Evolutionary conservation across 1,140 invertebrate genomes (phyloP), one percentile per base, ranked within the genome.

Genomic region (Frieseomelitta varia): DNA sequence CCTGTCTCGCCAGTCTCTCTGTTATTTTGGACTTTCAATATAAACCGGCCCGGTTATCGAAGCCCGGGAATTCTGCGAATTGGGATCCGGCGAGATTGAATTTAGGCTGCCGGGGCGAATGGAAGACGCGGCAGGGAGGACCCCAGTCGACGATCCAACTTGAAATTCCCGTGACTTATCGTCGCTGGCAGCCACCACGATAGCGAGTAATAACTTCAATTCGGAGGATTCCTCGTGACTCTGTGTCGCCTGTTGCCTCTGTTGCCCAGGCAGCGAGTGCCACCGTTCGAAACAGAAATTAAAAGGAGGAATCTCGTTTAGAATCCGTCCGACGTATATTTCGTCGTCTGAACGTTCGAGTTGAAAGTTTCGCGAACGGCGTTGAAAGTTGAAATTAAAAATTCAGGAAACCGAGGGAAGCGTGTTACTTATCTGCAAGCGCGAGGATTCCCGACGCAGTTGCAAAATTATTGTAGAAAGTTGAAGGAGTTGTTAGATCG

Each of bases 101-200:
- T 77, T 63, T 77, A 77, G 74, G 58, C 74, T 73, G 24, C 17
- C n/a, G 30, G 3, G 24, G 39, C 39, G n/a, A 27, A 19, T 47
- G 56, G 24, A 63, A 63, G 56, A 27, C 58, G 34, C 56, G 19
- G 27, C 56, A 30, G 11, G 15, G 39, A 56, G 56, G 10, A 15
- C 24, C 4, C 3, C 1, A 8, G 39, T 39, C 74, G 12, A 61
- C 56, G 74, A 76, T 63, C 24, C 56, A 12, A 47, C 15, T 63
- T 27, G 56, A 63, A 77, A 77, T 77, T 63, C 74, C 39, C 47
- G 34, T 63, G 47, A 77, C 24, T 77, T 77, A 56, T 51, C 24
- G 56, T 47, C 39, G 39, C 39, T 47, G 6, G 39, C 39, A 63
- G 34, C 74, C 14, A 47, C 14, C 30, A 10, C 30, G 58, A 61